Conservation (phyloP, 2,888 invertebrate species). For the Neoaliturus tenellus region DNA sequence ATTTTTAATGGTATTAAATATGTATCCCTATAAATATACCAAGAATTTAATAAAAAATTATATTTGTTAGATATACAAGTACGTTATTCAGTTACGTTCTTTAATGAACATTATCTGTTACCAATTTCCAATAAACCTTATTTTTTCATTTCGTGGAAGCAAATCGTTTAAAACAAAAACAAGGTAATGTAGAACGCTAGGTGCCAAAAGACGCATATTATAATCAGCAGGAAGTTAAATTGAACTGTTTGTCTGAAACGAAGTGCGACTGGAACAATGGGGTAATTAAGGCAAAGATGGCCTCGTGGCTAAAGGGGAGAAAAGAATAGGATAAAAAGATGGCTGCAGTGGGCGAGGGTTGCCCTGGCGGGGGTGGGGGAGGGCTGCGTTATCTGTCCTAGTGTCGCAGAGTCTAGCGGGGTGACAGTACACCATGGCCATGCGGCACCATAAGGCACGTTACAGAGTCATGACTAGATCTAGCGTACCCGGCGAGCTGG, state of each 20-base stretch:
- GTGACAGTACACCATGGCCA: too few relatives aligned
- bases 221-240: slow-evolving; percentile 23
- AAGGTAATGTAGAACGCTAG: not conserved
- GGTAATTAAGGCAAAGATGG: slow-evolving; percentile 55
- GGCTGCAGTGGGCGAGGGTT: slow-evolving; percentile 47
- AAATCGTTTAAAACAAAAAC: too few relatives aligned
- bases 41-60: too few relatives aligned
- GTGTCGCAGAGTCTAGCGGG: not conserved
- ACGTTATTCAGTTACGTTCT: too few relatives aligned
- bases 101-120: too few relatives aligned
- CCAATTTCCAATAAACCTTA: too few relatives aligned
- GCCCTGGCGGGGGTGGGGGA: slow-evolving; percentile 33
- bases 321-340: slow-evolving; percentile 56
- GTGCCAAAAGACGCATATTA: not conserved
- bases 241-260: slow-evolving; percentile 26
- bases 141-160: too few relatives aligned
- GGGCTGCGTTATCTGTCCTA: slow-evolving; percentile 5
- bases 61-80: too few relatives aligned
- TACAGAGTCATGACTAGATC: not conserved
- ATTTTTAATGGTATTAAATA: too few relatives aligned
- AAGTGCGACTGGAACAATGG: slow-evolving; percentile 40
- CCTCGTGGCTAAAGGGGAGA: slow-evolving; percentile 54
- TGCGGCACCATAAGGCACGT: not conserved
- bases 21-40: too few relatives aligned
- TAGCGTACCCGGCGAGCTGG: too few relatives aligned